These are phyloP conservation scores for Trissolcus brochymenae DNA, from an alignment of 2,888 invertebrate species.

Conservation along the genomic window DNA sequence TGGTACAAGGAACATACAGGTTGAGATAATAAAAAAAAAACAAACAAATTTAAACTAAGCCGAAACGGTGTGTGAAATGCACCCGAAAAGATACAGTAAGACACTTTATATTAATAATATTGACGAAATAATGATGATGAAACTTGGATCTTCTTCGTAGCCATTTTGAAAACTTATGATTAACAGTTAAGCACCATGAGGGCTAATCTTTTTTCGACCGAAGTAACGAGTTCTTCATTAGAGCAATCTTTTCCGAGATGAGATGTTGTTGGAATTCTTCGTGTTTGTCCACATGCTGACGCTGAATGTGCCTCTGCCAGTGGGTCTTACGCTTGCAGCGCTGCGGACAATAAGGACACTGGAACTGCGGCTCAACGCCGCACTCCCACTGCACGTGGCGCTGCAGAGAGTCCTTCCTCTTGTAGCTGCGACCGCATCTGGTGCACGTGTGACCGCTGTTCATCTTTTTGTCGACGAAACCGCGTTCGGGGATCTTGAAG, in stretches of 20 bases:
- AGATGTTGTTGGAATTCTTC: slow-evolving; percentile 69
- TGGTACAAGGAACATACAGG: neutral
- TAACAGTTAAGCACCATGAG: too few relatives aligned
- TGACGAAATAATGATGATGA: too few relatives aligned
- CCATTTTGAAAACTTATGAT: too few relatives aligned
- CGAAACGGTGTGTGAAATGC: too few relatives aligned
- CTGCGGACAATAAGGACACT: slow-evolving; percentile 77
- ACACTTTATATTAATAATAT: too few relatives aligned
- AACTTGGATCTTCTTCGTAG: too few relatives aligned
- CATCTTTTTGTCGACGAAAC: slow-evolving; percentile 60
- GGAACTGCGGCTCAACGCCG: slow-evolving; percentile 77
- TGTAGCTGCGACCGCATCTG: slow-evolving; percentile 80
- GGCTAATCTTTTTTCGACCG: slow-evolving; percentile 15
- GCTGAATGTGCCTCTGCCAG: slow-evolving; percentile 78
- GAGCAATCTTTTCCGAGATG: slow-evolving; percentile 32
- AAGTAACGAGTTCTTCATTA: slow-evolving; percentile 27
- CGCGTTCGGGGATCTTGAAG: slow-evolving; percentile 69
- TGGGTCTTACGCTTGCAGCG: slow-evolving; percentile 76
- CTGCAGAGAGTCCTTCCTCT: slow-evolving; percentile 80
- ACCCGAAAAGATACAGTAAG: too few relatives aligned
- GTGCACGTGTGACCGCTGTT: slow-evolving; percentile 76
- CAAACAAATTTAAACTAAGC: too few relatives aligned
- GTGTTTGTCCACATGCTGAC: slow-evolving; percentile 78
- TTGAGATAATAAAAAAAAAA: too few relatives aligned
- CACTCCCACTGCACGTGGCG: slow-evolving; percentile 79